Base-by-base conservation (phyloP, 2,888 invertebrate species). In the Zele albiditarsus region DNA sequence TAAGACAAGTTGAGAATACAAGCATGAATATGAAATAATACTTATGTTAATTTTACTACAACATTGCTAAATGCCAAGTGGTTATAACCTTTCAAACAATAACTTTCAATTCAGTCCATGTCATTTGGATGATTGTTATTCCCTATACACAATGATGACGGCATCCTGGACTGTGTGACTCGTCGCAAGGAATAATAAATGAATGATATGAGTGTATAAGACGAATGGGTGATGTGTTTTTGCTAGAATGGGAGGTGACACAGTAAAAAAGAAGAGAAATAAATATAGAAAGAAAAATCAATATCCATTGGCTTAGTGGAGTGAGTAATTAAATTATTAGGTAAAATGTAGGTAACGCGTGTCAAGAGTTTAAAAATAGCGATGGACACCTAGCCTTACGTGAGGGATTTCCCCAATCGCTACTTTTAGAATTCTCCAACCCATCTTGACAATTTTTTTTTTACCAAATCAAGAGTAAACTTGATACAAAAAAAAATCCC, bases 51-150 rank as follows among this genome's bases (percentile, higher is more conserved):
- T 31, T n/a, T n/a, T 16, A 10, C 1, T n/a, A 16, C 4, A 60
- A 31, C 3, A 60, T 60, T 53, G 20, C 20, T 53, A n/a, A 53
- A 20, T 20, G 53, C n/a, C 53, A 53, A 53, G 53, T 53, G 53
- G 20, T 10, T 20, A 20, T 53, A 53, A 53, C 20, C 53, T 53
- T 53, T 53, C 20, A 53, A 53, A 53, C n/a, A 53, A 53, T 53
- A 53, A 53, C 53, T 53, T 53, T 53, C 53, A 53, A 53, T 53
- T 53, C 53, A 53, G 20, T 53, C n/a, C 53, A 53, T 53, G 53
- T 20, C 53, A 53, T 53, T 53, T 5, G 20, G 8, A 53, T 53
- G 23, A 53, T 53, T 53, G 20, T 53, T 53, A 53, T 53, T 53
- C 53, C 20, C 20, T 53, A 53, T 53, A 53, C 53, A 53, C 20